Conservation (phyloP, 2,888 invertebrate genomes). For the Dendrolimus pini region DNA sequence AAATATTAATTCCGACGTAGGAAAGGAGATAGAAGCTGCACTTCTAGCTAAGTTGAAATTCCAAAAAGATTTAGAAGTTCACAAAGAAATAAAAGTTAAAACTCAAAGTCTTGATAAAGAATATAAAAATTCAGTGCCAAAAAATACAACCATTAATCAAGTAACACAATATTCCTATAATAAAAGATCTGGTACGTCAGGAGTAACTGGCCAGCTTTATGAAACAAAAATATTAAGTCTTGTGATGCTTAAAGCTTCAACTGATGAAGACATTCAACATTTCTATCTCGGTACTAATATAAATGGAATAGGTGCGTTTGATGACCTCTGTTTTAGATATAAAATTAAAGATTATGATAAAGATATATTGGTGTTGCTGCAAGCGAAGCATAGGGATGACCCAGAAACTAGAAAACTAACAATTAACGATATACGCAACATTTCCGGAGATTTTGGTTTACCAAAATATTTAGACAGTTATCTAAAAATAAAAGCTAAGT, state of each 20-base stretch:
- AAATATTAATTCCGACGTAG: conserved; percentile 5
- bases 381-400: conserved; percentile 32
- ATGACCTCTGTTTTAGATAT: conserved; percentile 30
- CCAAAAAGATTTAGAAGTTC: conserved; percentile 1
- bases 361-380: conserved; percentile 25
- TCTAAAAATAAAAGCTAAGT: conserved; percentile 25
- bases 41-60: conserved; percentile 5
- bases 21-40: conserved; percentile 6
- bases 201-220: conserved; percentile 17
- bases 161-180: conserved; percentile 6
- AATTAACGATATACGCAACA: conserved; percentile 20
- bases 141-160: neutral
- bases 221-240: conserved; percentile 29
- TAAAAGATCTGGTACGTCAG: conserved; percentile 16
- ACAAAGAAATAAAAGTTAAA: neutral
- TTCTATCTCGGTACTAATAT: conserved; percentile 31
- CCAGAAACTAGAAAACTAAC: conserved; percentile 23
- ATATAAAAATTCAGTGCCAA: neutral
- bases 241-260: conserved; percentile 24
- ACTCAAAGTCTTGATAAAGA: neutral
- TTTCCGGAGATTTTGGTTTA: conserved; percentile 22
- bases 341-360: conserved; percentile 13
- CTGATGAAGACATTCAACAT: conserved; percentile 20
- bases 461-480: conserved; percentile 31
- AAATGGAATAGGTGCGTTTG: conserved; percentile 29